Evolutionary conservation across 2,113 vertebrate genomes (phyloP).

Genomic region (Numida meleagris): DNA sequence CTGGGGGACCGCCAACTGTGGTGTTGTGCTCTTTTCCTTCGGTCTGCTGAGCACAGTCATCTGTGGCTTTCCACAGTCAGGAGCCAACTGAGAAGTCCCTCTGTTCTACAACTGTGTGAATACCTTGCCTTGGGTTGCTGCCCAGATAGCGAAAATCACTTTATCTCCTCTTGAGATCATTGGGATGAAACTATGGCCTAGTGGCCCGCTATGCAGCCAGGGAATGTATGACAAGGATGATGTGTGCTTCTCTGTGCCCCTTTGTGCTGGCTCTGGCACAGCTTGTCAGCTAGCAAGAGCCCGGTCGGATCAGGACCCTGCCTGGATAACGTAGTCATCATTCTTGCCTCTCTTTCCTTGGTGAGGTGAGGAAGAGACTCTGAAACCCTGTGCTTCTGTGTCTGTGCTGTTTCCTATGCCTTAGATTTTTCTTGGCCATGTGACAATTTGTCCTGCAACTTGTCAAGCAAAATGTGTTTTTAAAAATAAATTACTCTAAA

Average conservation of each 20-base stretch:
- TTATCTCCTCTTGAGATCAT: neutral
- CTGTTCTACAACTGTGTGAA: neutral
- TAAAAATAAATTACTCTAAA: conserved; percentile 66
- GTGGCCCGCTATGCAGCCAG: fast-evolving
- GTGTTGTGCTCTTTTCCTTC: neutral
- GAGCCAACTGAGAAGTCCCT: neutral
- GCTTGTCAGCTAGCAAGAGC: neutral
- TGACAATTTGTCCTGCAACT: conserved; percentile 50
- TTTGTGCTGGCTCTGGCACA: neutral
- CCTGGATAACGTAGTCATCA: neutral
- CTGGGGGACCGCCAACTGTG: neutral
- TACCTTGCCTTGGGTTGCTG: neutral
- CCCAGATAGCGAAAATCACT: neutral
- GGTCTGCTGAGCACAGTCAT: neutral
- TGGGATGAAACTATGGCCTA: neutral
- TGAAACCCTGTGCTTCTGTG: neutral
- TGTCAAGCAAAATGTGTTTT: conserved; percentile 58
- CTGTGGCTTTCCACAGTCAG: neutral
- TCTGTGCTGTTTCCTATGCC: neutral
- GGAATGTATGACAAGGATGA: neutral
- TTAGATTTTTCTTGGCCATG: conserved; percentile 16
- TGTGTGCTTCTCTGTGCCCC: neutral
- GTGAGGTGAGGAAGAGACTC: neutral
- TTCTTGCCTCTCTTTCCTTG: neutral
- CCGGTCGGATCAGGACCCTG: neutral